These are phyloP conservation scores for Sinelater perroti DNA, from an alignment of 2,888 invertebrate genomes.

Conservation along the genomic window DNA sequence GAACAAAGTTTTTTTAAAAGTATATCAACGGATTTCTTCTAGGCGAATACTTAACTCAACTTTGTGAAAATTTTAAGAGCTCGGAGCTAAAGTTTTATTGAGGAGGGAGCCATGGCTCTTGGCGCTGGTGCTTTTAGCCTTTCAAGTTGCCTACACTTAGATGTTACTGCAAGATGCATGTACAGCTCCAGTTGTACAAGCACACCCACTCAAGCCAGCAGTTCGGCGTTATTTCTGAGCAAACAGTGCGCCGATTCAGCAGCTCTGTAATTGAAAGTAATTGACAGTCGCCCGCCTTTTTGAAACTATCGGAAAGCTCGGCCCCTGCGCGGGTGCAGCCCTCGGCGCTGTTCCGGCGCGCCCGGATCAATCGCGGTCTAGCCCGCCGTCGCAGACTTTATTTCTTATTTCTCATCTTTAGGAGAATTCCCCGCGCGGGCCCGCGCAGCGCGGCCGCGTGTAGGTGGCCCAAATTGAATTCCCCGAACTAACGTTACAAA, in stretches of 20 bases:
- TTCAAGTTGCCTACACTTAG: background rate
- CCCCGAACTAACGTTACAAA: too few species aligned
- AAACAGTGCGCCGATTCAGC: constrained; percentile 12
- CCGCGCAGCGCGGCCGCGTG: too few species aligned
- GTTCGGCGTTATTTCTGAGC: constrained; percentile 10
- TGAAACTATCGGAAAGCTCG: constrained; percentile 19
- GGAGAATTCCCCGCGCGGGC: constrained; percentile 7
- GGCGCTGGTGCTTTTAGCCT: background rate
- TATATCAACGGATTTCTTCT: too few species aligned
- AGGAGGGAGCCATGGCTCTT: too few species aligned
- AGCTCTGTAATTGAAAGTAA: constrained; percentile 21
- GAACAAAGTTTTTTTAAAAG: too few species aligned
- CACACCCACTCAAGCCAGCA: background rate
- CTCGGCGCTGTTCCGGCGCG: constrained; percentile 1
- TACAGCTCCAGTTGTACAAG: constrained; percentile 5
- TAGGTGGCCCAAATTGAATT: too few species aligned
- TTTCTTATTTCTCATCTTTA: constrained; percentile 14
- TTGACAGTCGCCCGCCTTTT: constrained; percentile 1
- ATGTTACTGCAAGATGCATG: constrained; percentile 3
- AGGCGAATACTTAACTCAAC: too few species aligned
- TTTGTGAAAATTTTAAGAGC: too few species aligned
- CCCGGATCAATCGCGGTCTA: constrained; percentile 12
- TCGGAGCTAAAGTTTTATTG: too few species aligned
- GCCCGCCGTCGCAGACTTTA: constrained; percentile 4
- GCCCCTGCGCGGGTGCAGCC: constrained; percentile 4